Conservation (phyloP, 23 tunicate species). For the Botrylloides violaceus region DNA sequence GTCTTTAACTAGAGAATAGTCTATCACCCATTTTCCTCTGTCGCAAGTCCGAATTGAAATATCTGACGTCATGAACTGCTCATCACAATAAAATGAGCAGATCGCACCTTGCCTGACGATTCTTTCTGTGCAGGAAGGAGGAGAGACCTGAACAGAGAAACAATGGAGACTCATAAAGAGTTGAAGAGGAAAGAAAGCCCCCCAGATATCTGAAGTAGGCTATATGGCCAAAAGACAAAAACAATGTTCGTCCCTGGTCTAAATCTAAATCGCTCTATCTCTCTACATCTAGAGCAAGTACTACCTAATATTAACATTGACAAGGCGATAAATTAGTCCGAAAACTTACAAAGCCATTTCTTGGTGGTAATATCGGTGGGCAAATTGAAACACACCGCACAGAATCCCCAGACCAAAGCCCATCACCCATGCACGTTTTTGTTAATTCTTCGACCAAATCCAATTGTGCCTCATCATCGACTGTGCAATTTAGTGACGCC, state of each 20-base stretch:
- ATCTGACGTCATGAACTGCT: conserved; percentile 18
- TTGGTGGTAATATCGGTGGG: conserved; percentile 26
- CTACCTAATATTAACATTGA: too few species aligned
- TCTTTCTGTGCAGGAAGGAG: conserved; percentile 36
- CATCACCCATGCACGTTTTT: conserved; percentile 30
- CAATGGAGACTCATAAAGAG: too few species aligned
- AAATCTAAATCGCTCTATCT: too few species aligned
- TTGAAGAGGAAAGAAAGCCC: too few species aligned
- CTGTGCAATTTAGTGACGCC: background rate
- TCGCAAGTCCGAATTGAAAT: conserved; percentile 22
- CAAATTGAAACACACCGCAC: conserved; percentile 46
- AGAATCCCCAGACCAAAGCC: conserved; percentile 38
- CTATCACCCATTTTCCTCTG: conserved; percentile 45
- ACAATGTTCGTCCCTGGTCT: too few species aligned
- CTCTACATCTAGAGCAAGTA: too few species aligned
- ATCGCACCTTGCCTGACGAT: conserved; percentile 32
- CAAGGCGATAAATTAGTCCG: too few species aligned
- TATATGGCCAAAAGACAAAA: too few species aligned
- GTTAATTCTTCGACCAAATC: background rate
- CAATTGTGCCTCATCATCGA: background rate
- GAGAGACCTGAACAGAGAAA: too few species aligned
- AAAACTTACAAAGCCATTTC: conserved; percentile 44
- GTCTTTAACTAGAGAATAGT: conserved; percentile 1
- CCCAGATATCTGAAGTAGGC: too few species aligned
- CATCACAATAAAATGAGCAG: conserved; percentile 38